Conservation (phyloP, 2,113 vertebrate species). For the Melanotaenia duboulayi region DNA sequence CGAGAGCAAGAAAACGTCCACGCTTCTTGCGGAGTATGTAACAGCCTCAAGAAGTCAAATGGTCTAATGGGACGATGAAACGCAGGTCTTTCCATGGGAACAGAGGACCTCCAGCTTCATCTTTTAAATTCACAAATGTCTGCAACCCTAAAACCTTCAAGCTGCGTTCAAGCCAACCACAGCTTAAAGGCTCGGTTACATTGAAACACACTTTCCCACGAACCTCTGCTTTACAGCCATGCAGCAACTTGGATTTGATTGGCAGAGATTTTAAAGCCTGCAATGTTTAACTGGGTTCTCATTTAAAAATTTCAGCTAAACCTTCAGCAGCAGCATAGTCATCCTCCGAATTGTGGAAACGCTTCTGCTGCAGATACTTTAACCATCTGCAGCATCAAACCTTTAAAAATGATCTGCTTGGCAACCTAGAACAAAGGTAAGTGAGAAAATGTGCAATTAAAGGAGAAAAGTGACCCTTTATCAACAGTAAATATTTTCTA, state of each 20-base stretch:
- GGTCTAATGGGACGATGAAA: background rate
- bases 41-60: background rate
- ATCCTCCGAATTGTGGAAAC: too few relatives aligned
- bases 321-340: background rate
- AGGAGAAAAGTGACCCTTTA: background rate
- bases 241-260: background rate
- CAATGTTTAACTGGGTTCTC: background rate
- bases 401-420: too few relatives aligned
- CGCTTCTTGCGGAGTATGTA: too few relatives aligned
- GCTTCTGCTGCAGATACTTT: too few relatives aligned
- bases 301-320: background rate
- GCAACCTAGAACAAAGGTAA: background rate
- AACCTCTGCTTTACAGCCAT: background rate
- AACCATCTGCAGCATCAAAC: too few relatives aligned
- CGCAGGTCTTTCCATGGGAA: background rate
- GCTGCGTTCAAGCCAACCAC: background rate
- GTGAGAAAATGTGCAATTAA: background rate
- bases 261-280: background rate
- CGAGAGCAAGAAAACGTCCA: too few relatives aligned
- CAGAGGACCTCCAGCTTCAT: background rate
- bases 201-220: background rate
- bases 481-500: too few relatives aligned
- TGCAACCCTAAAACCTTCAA: background rate
- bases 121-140: background rate
- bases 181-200: background rate